A percentile compares a stretch with the other conserved stretches of the same genome.
Evolutionary conservation across 2,888 invertebrate genomes (phyloP).

Genomic region (Temnothorax unifasciatus): DNA sequence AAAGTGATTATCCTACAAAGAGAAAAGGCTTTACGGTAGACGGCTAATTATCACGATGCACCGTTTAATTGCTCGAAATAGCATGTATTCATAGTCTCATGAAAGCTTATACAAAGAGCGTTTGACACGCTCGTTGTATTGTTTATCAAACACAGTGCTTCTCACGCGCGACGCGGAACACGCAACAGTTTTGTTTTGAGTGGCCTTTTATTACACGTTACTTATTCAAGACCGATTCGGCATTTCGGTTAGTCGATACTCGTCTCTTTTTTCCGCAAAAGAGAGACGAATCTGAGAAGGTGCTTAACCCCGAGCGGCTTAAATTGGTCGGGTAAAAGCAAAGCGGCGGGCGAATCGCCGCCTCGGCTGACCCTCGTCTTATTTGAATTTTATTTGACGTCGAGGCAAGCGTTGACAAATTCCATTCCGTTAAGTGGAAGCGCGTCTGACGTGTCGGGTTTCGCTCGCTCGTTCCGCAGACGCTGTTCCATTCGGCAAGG

Average conservation of each 20-base stretch:
- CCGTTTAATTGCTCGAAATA: constrained; percentile 69
- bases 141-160: background rate
- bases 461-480: constrained; percentile 74
- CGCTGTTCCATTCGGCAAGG: constrained; percentile 64
- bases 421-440: constrained; percentile 80
- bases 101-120: background rate
- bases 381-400: constrained; percentile 82
- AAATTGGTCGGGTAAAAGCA: constrained; percentile 48
- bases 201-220: background rate
- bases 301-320: constrained; percentile 27
- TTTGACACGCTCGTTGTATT: background rate
- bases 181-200: background rate
- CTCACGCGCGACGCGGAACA: background rate
- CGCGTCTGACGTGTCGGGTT: constrained; percentile 76
- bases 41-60: constrained; percentile 32
- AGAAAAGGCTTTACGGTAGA: constrained; percentile 55
- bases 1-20: constrained; percentile 71
- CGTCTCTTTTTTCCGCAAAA: constrained; percentile 1
- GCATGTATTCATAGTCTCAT: constrained; percentile 46
- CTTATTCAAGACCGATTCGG: background rate
- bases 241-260: background rate
- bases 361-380: constrained; percentile 71
- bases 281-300: constrained; percentile 22
- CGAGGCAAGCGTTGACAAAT: constrained; percentile 79
- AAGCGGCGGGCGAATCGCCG: background rate